Conservation (phyloP, 2,888 invertebrate species). For the Trissolcus japonicus region DNA sequence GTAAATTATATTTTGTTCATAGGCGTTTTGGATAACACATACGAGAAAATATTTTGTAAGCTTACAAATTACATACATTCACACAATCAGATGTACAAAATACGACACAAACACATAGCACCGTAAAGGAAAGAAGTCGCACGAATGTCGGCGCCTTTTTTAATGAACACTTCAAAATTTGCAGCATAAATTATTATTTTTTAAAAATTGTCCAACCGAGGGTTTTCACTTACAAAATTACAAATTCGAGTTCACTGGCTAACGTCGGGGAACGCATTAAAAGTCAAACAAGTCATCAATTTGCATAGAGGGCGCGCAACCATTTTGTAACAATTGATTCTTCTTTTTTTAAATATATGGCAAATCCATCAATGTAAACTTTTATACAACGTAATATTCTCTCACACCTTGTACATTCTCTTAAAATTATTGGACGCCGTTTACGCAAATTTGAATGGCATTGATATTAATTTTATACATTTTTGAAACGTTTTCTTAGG, state of each 20-base stretch:
- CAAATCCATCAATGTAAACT: not conserved
- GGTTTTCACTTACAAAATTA: not conserved
- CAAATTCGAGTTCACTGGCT: too few species aligned
- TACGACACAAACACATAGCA: slow-evolving; percentile 38
- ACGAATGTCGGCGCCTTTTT: slow-evolving; percentile 4
- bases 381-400: not conserved
- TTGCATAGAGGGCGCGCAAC: too few species aligned
- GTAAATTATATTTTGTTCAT: slow-evolving; percentile 47
- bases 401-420: too few species aligned
- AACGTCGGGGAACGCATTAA: too few species aligned
- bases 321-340: too few species aligned
- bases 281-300: too few species aligned
- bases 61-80: slow-evolving; percentile 30
- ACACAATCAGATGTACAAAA: slow-evolving; percentile 25
- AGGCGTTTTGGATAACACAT: slow-evolving; percentile 39
- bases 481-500: slow-evolving; percentile 17
- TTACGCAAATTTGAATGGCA: not conserved
- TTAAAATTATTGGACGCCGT: not conserved
- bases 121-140: slow-evolving; percentile 32
- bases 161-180: not conserved
- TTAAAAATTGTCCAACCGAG: not conserved
- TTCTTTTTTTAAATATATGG: not conserved
- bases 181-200: too few species aligned
- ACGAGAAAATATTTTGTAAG: slow-evolving; percentile 27
- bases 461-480: not conserved